Percentiles rank a stretch among this genome's conserved stretches.
Conservation (phyloP, 2,888 invertebrate genomes). For the Cecidostiba fungosa region DNA sequence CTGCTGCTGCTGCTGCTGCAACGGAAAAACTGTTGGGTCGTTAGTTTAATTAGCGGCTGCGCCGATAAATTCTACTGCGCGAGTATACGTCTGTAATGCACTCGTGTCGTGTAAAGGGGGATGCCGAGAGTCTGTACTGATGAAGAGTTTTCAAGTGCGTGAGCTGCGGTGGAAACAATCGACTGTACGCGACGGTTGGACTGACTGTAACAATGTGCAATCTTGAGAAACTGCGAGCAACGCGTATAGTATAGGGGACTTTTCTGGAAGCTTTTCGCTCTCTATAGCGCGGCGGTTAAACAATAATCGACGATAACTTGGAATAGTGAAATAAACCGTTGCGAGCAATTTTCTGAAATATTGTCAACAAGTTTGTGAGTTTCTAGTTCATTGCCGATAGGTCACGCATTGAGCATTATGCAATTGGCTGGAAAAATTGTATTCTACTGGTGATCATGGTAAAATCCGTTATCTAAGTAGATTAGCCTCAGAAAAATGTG, state of each 20-base stretch:
- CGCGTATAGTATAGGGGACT: not conserved
- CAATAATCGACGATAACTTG: not conserved
- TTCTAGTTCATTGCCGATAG: slow-evolving; percentile 9
- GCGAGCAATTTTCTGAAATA: no score
- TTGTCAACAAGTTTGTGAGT: not conserved
- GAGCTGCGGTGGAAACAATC: not conserved
- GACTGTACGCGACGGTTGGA: not conserved
- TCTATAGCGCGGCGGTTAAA: not conserved
- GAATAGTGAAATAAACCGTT: no score
- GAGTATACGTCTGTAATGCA: not conserved
- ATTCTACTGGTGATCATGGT: slow-evolving; percentile 14
- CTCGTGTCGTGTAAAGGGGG: not conserved
- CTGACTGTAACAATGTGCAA: slow-evolving; percentile 37
- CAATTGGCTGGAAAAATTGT: slow-evolving; percentile 10
- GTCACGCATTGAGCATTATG: not conserved
- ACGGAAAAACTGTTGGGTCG: slow-evolving; percentile 57
- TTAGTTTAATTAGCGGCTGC: slow-evolving; percentile 61
- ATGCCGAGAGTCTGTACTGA: not conserved
- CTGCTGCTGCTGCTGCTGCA: not conserved
- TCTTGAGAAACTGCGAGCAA: slow-evolving; percentile 14
- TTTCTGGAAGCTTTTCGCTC: slow-evolving; percentile 17
- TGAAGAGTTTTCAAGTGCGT: not conserved
- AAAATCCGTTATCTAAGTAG: not conserved
- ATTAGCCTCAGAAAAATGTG: slow-evolving; percentile 26
- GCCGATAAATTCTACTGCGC: slow-evolving; percentile 48